These are phyloP conservation scores for Ptychadena robeensis DNA, from an alignment of 2,797 vertebrate species.

Conservation along the genomic window DNA sequence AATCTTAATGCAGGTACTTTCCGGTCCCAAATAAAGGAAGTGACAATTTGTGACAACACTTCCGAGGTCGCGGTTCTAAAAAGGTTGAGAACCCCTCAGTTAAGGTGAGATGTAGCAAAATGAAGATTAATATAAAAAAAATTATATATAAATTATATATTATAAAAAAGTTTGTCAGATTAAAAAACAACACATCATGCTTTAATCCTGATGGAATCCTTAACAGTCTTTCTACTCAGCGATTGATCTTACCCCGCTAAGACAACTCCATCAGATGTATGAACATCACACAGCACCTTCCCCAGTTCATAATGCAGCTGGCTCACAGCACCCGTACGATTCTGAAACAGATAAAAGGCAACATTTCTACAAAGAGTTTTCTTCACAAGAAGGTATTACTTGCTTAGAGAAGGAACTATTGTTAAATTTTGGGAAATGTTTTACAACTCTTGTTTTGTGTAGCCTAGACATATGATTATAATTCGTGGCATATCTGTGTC, in stretches of 20 bases:
- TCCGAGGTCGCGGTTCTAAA: too few species aligned
- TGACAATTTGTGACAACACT: too few species aligned
- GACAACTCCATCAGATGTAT: conserved; percentile 84
- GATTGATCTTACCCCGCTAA: conserved; percentile 85
- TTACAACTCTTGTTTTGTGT: neutral
- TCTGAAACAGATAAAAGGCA: conserved; percentile 75
- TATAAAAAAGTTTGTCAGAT: too few species aligned
- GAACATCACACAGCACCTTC: conserved; percentile 86
- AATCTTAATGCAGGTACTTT: too few species aligned
- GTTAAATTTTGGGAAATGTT: neutral
- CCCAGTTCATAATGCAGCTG: conserved; percentile 90
- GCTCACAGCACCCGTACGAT: conserved; percentile 87
- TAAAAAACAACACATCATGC: neutral
- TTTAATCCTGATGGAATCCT: neutral
- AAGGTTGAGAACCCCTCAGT: too few species aligned
- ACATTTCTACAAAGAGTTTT: neutral
- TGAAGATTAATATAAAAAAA: too few species aligned
- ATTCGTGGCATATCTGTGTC: neutral
- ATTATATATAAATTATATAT: too few species aligned
- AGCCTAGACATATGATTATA: neutral
- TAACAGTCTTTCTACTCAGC: neutral
- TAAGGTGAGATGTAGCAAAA: too few species aligned
- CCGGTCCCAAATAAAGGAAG: too few species aligned
- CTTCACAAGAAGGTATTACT: neutral
- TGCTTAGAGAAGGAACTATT: neutral